Conservation (phyloP, 1,140 invertebrate species). For the Mycetomoellerius zeteki region DNA sequence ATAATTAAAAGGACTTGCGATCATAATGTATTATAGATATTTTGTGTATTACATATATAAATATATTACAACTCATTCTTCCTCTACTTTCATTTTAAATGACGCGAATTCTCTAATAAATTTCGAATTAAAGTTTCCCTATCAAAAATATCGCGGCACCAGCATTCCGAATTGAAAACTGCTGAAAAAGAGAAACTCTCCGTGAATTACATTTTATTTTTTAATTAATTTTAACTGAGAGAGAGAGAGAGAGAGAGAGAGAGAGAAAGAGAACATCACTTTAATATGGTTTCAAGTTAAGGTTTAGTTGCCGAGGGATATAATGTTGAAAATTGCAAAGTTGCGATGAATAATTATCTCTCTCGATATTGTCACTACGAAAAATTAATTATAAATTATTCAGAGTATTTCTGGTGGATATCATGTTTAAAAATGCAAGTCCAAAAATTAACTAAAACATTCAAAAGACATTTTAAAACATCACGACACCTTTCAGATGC, state of each 20-base stretch:
- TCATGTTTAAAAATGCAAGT: neutral
- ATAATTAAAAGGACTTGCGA: neutral
- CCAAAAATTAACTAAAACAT: neutral
- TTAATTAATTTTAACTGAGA: constrained; percentile 32
- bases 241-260: no score
- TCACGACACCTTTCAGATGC: constrained; percentile 1
- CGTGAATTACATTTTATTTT: constrained; percentile 13
- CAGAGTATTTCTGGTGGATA: neutral
- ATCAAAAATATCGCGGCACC: neutral
- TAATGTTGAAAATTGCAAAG: constrained; percentile 35
- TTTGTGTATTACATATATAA: neutral
- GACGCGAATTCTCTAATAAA: neutral
- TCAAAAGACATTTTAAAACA: neutral
- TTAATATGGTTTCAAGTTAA: constrained; percentile 30
- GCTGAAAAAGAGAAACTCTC: neutral
- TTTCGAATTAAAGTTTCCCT: neutral
- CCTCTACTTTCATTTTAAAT: neutral
- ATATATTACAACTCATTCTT: neutral
- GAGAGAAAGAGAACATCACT: no score
- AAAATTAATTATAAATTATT: neutral
- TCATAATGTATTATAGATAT: neutral
- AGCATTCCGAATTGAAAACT: neutral
- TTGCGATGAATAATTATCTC: constrained; percentile 34
- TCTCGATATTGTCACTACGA: neutral
- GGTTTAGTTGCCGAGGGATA: neutral